Evolutionary conservation across 1,140 invertebrate species (phyloP), one percentile per base, ranked within the genome.

Genomic region (Platyscapa corneri): DNA sequence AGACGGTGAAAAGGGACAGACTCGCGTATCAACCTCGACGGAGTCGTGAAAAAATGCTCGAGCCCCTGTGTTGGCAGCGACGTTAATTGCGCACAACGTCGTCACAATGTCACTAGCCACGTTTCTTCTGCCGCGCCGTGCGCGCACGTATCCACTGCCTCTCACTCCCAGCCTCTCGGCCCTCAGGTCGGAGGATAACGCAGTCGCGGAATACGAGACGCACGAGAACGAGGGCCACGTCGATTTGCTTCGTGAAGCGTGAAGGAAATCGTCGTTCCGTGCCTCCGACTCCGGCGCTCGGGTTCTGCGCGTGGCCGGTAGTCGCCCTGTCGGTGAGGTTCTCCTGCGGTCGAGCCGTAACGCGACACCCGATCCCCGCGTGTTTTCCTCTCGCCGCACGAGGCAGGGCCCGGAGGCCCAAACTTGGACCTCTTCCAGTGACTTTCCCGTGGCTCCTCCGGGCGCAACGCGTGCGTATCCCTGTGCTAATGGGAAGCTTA

Each of bases 221-320:
- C 81, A 30, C 74, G 85, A 83, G 85, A 86, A 82, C 65, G 72
- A 65, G 80, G 34, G 12, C 39, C 46, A 14, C 46, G 37, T n/a
- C 85, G 85, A 86, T 84, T 84, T 84, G 86, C 88, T 89, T 87
- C 85, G 87, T 83, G 86, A 84, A 88, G 88, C 88, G 85, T 88
- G 87, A 89, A 88, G 88, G 88, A 89, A 89, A 88, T 88, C 87
- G 85, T 18, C 88, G 88, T 87, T 88, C 86, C 88, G 85, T 87
- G 86, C 81, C 86, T 88, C 56, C 87, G 88, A 86, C 82, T 86
- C 82, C 67, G n/a, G 37, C 3, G 49, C 56, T 46, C 65, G 23
- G 37, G 42, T 67, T 81, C 77, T 76, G 20, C 72, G 34, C 72
- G 42, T 37, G 30, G 37, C 56, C 32, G 53, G 32, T 46, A 60